phyloP scores from a whole-genome alignment of 1,140 invertebrate species.

The Bemisia tabaci region DNA sequence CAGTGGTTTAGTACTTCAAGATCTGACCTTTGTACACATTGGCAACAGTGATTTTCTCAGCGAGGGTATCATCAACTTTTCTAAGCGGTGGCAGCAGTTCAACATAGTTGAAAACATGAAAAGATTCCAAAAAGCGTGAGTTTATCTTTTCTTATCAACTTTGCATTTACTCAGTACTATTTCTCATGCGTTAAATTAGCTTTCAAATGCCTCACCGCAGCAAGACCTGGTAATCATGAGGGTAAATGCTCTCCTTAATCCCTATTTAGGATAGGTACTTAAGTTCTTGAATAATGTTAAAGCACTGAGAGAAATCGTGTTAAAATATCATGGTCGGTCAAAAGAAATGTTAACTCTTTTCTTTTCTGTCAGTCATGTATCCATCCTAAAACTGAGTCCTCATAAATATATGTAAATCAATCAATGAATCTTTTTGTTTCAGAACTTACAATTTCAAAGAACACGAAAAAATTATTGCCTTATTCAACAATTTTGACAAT shows the following conservation, averaged over 20 bases:
- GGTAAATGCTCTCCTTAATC: no score
- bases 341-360: no score
- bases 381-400: not conserved
- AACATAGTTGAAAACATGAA: slow-evolving; percentile 96
- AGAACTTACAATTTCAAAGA: slow-evolving; percentile 75
- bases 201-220: no score
- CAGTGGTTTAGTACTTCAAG: slow-evolving; percentile 94
- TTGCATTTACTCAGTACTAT: no score
- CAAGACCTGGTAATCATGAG: no score
- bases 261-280: no score
- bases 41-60: slow-evolving; percentile 80
- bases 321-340: no score
- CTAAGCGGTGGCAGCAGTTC: slow-evolving; percentile 96
- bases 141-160: slow-evolving; percentile 18
- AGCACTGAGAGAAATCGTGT: no score
- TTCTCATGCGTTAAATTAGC: no score
- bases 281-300: no score
- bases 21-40: slow-evolving; percentile 96
- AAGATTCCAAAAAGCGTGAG: slow-evolving; percentile 85
- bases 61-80: slow-evolving; percentile 88
- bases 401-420: not conserved
- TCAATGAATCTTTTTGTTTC: slow-evolving; percentile 32
- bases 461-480: slow-evolving; percentile 82
- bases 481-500: slow-evolving; percentile 95
- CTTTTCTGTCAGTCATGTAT: no score